These are phyloP conservation scores for Callimorpha dominula DNA, from an alignment of 2,888 invertebrate species.

Conservation along the genomic window DNA sequence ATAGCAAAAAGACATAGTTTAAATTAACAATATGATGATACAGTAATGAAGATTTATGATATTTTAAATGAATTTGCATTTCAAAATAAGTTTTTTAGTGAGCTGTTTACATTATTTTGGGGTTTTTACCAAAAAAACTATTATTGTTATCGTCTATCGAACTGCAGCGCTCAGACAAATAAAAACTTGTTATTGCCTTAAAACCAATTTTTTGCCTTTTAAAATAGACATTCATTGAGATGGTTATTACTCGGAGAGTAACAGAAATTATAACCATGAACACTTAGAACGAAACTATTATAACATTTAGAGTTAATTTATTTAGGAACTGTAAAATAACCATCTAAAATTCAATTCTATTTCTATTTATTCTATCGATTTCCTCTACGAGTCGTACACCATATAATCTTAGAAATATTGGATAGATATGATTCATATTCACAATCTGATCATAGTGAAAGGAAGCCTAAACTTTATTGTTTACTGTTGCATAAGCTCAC, in stretches of 20 bases:
- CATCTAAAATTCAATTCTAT: constrained; percentile 10
- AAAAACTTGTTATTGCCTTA: constrained; percentile 1
- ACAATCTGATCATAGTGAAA: constrained; percentile 62
- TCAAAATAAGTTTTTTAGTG: not conserved
- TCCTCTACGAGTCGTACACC: constrained; percentile 10
- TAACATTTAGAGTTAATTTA: not conserved
- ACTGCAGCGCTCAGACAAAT: not conserved
- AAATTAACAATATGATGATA: no score
- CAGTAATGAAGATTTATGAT: no score
- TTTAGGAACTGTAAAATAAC: constrained; percentile 6
- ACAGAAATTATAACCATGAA: not conserved
- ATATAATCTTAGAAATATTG: constrained; percentile 28
- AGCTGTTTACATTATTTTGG: not conserved
- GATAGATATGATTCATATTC: constrained; percentile 38
- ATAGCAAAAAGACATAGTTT: no score
- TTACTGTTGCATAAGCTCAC: constrained; percentile 63
- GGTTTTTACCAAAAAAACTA: not conserved
- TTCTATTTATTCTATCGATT: constrained; percentile 11
- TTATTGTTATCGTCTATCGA: not conserved
- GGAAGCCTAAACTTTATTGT: constrained; percentile 69
- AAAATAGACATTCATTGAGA: constrained; percentile 3
- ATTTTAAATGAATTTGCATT: not conserved
- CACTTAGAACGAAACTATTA: no score
- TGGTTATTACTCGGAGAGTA: not conserved
- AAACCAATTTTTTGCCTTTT: constrained; percentile 2